Evolutionary conservation across 2,113 vertebrate species (phyloP), one percentile per base, ranked within the genome.

Genomic region (Vanacampus margaritifer): DNA sequence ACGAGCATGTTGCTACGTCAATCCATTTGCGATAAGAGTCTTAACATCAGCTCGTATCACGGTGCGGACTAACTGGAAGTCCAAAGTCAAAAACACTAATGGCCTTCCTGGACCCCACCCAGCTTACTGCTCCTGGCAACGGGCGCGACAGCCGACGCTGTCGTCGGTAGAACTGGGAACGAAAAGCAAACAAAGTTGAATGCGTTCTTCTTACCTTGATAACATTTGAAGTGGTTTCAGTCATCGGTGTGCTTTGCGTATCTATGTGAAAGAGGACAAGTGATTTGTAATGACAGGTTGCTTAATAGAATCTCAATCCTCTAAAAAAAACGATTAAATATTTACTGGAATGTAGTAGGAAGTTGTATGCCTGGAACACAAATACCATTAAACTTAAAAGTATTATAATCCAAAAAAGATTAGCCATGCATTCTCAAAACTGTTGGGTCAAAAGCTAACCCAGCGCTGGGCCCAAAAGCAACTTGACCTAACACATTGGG

Each of bases 31-130:
- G 45, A 79, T 64, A 46, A 59, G 13, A 37, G 14, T 35, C 68
- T 71, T 76, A 78, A 76, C 19, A 23, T 59, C 65, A 53, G 72
- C 57, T 63, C 43, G 19, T 72, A n/a, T n/a, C 37, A 37, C 39
- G 39, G 17, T 57, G 19, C 32, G 17, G 46, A 67, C 61, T 51
- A n/a, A 0, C 64, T 56, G n/a, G 0, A 69, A 72, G 86, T 89
- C 86, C 83, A 88, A 87, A 82, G 86, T 86, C 84, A 57, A 73
- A 39, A 32, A 41, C 13, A 10, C 46, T 72, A 39, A 78, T 43
- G 21, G 11, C 16, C 59, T 8, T 60, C 48, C 50, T 48, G 24
- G 32, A 41, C 65, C 51, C 13, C 54, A 65, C 76, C 79, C 71
- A 68, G 7, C 13, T 19, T 1, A 50, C 19, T 21, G 19, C 46